Evolutionary conservation across 1,140 invertebrate genomes (phyloP).

Genomic region (Epicauta chinensis): DNA sequence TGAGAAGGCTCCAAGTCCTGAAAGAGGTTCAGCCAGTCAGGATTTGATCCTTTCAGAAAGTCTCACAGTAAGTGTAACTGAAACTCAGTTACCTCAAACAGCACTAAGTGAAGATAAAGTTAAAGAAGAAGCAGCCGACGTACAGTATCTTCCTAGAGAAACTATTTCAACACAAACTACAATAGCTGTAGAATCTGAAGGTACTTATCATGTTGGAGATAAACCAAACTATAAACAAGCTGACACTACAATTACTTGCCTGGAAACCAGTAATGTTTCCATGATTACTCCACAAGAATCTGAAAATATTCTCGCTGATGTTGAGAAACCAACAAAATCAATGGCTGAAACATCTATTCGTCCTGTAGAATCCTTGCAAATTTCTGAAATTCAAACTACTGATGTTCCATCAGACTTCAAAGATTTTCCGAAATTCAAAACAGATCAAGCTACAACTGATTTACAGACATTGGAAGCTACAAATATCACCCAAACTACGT

Average conservation of each 20-base stretch:
- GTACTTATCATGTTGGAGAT: slow-evolving; percentile 42
- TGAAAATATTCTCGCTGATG: slow-evolving; percentile 46
- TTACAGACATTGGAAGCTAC: slow-evolving; percentile 53
- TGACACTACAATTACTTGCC: slow-evolving; percentile 44
- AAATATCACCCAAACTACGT: slow-evolving; percentile 47
- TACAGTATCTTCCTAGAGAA: slow-evolving; percentile 53
- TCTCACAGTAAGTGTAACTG: slow-evolving; percentile 51
- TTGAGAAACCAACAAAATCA: slow-evolving; percentile 43
- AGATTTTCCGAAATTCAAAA: slow-evolving; percentile 48
- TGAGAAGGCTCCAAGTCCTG: slow-evolving; percentile 42
- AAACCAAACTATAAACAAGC: slow-evolving; percentile 47
- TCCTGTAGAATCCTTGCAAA: slow-evolving; percentile 49
- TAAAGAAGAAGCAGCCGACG: slow-evolving; percentile 47
- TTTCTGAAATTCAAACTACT: slow-evolving; percentile 50
- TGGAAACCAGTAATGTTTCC: slow-evolving; percentile 51
- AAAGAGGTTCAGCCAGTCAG: slow-evolving; percentile 46
- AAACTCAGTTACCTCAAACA: slow-evolving; percentile 54
- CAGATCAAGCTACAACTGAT: slow-evolving; percentile 45
- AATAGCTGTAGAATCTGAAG: slow-evolving; percentile 53
- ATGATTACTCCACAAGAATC: slow-evolving; percentile 51
- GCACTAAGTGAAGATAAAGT: slow-evolving; percentile 44
- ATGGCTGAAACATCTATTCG: slow-evolving; percentile 48
- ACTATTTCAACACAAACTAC: slow-evolving; percentile 53
- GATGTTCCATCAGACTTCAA: slow-evolving; percentile 50
- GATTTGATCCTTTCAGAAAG: slow-evolving; percentile 54